Base-by-base conservation (phyloP, 2,797 vertebrate genomes). In the Etheostoma nigrum region DNA sequence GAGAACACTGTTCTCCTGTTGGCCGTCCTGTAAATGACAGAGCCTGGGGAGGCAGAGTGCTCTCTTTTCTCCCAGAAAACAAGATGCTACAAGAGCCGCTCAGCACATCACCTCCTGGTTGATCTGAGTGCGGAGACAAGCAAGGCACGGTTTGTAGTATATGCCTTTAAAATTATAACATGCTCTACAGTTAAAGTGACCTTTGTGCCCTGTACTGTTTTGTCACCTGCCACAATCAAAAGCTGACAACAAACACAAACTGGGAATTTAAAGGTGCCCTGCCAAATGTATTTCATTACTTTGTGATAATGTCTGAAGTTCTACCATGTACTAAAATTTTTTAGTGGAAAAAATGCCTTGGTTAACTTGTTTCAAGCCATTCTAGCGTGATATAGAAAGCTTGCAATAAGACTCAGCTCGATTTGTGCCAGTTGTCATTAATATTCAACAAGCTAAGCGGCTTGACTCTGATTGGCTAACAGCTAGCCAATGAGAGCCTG, bases 21-120 rank as follows among this genome's bases (percentile, higher is more conserved):
- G 81, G 88, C 88, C 88, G 87, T 89, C 89, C 87, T 93, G 93
- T 93, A 94, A 91, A 94, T 90, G 74, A 94, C 83, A 92, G 84
- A 89, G 88, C 91, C 91, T 62, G 74, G 36, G 86, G 90, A 5
- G 23, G 48, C 45, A 0, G 70, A 27, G 67, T 44, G 52, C 65
- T 77, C 57, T 58, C 36, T 82, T 71, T 82, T 81, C 72, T 79
- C 70, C 0, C n/a, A 61, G 40, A 71, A 67, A 77, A 79, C 45
- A 74, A 78, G 68, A 87, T 67, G 65, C 52, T 44, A 61, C 61
- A 1, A 74, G 65, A 81, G 42, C 42, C 1, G 25, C 53, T 81
- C 36, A 15, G 51, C 48, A 73, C 25, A 55, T 77, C 72, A 48
- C 49, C 49, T 67, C 60, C 68, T 66, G 70, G 53, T 49, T 69